A percentile compares a stretch with the other conserved stretches of the same genome.
These are phyloP conservation scores for Piaya cayana DNA, from an alignment of 2,113 vertebrate species.

Conservation along the genomic window DNA sequence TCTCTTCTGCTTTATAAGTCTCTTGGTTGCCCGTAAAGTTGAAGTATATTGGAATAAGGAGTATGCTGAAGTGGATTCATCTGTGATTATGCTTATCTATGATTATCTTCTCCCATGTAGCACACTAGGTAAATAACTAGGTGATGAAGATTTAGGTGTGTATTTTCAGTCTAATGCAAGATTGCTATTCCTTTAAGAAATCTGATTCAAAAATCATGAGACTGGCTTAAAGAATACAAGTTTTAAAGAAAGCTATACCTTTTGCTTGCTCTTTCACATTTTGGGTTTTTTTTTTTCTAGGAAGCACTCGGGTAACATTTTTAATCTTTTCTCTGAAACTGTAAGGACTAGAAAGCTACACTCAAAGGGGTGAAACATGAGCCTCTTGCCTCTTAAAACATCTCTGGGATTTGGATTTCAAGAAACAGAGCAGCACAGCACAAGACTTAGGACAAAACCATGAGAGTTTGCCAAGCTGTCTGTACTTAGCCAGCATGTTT, in stretches of 20 bases:
- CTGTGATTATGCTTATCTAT: not conserved
- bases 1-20: not conserved
- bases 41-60: not conserved
- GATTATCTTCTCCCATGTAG: not conserved
- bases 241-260: not conserved
- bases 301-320: slow-evolving; percentile 6
- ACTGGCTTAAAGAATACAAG: not conserved
- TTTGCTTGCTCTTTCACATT: not conserved
- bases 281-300: not conserved
- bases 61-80: not conserved
- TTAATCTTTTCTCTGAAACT: slow-evolving; percentile 29
- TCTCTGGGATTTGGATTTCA: slow-evolving; percentile 11
- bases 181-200: not conserved
- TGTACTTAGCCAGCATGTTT: not conserved
- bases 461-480: not conserved
- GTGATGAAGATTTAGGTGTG: not conserved
- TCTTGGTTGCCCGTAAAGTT: not conserved
- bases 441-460: not conserved
- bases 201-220: not conserved
- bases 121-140: not conserved
- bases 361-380: not conserved
- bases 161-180: not conserved
- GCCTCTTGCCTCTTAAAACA: not conserved
- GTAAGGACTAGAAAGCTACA: not conserved
- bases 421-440: not conserved